phyloP scores from a whole-genome alignment of 2,113 vertebrate genomes.

The Paradoxurus hermaphroditus region DNA sequence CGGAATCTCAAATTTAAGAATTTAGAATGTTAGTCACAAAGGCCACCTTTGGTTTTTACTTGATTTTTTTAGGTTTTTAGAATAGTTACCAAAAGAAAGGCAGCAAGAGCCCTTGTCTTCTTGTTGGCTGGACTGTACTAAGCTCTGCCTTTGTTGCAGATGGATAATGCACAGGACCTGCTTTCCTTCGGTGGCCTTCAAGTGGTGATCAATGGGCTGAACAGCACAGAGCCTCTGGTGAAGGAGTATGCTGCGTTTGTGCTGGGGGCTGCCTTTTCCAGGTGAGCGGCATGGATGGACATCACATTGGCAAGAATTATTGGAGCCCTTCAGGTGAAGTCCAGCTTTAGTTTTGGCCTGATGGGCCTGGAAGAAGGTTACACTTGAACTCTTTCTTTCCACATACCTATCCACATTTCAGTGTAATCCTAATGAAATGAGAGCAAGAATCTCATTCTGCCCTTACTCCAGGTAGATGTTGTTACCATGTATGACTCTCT shows the following conservation, averaged over 20 bases:
- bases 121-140: neutral
- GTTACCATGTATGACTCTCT: constrained; percentile 8
- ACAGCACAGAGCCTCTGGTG: constrained; percentile 87
- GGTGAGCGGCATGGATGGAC: constrained; percentile 80
- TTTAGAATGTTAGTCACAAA: constrained; percentile 32
- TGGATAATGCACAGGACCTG: constrained; percentile 94
- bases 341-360: neutral
- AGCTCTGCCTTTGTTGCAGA: constrained; percentile 82
- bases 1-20: constrained; percentile 42
- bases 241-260: constrained; percentile 93
- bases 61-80: constrained; percentile 45
- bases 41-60: neutral
- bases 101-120: neutral
- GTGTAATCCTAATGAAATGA: neutral
- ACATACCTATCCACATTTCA: neutral
- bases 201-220: constrained; percentile 88
- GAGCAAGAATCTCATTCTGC: neutral
- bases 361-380: neutral
- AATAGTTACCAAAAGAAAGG: neutral
- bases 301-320: neutral
- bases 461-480: neutral
- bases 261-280: constrained; percentile 92
- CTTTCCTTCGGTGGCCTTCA: constrained; percentile 91
- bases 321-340: neutral
- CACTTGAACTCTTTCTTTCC: neutral